Evolutionary conservation across 1,140 invertebrate genomes (phyloP), one percentile per base, ranked within the genome.

Genomic region (Tenebrio molitor): DNA sequence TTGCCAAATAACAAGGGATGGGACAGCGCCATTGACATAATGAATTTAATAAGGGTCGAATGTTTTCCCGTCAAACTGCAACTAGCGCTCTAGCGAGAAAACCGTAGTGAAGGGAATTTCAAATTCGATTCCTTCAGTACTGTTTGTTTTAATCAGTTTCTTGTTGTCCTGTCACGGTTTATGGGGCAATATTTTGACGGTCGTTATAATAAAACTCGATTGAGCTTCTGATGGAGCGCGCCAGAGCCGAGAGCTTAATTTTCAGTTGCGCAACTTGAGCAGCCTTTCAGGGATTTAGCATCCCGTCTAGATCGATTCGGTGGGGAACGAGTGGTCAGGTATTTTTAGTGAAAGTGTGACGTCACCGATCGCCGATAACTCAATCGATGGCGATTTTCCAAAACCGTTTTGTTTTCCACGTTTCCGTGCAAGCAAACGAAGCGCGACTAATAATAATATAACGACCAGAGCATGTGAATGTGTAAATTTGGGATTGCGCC

Each of bases 401-500:
- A 39, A 39, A 39, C 5, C n/a, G 36, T 8, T 39, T 2, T 39
- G 36, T 39, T 39, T 39, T n/a, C 5, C 2, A 2, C 12, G 36
- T 39, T 3, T 39, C 36, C 6, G n/a, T 39, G 36, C 2, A 39
- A 39, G 2, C 12, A 39, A 29, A 39, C n/a, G n/a, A 39, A 0
- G 2, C 42, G 15, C 12, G 1, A n/a, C n/a, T n/a, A n/a, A n/a
- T 46, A 46, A 46, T 15, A 46, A 46, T 41, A 41, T 41, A 41
- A 12, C 17, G 4, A 10, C 10, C 17, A 3, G 14, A 17, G n/a
- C 10, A 10, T 33, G n/a, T n/a, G 12, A 10, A 0, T 8, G 46
- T 8, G 16, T 10, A 8, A 46, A 53, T 21, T 39, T 39, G 3
- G 46, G 46, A 53, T 53, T 53, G 46, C 46, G 2, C 46, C 46